Conservation (phyloP, 2,888 invertebrate genomes). For the Linyphia triangularis region DNA sequence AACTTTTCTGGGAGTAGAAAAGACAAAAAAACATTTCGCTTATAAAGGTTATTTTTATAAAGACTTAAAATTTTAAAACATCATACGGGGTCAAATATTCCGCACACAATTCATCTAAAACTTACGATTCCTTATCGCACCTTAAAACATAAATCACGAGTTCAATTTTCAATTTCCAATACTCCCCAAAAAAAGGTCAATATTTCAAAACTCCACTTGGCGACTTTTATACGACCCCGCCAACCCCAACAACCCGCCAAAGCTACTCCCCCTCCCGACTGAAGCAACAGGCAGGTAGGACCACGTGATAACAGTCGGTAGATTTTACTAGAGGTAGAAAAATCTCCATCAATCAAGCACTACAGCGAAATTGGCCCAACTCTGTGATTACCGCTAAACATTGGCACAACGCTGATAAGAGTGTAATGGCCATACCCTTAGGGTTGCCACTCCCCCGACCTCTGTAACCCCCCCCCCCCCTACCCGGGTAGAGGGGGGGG, state of each 20-base stretch:
- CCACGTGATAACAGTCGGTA: constrained; percentile 73
- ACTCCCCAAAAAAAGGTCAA: too few relatives aligned
- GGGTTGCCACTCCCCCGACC: not conserved
- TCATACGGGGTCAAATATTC: too few relatives aligned
- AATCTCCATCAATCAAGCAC: constrained; percentile 67
- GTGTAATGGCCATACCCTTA: constrained; percentile 56
- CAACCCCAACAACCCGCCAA: constrained; percentile 7
- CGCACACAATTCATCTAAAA: too few relatives aligned
- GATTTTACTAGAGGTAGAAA: constrained; percentile 63
- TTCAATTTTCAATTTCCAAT: too few relatives aligned
- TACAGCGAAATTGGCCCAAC: constrained; percentile 71
- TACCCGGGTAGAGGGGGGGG: not conserved
- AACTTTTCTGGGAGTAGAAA: too few relatives aligned
- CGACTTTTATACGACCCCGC: not conserved
- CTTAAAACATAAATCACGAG: too few relatives aligned
- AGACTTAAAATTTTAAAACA: too few relatives aligned
- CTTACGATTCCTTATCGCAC: too few relatives aligned
- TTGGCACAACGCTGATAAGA: constrained; percentile 74
- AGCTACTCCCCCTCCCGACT: not conserved
- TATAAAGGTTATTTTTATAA: too few relatives aligned
- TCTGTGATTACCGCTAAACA: constrained; percentile 75
- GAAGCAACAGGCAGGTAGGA: constrained; percentile 68
- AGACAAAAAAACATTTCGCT: too few relatives aligned
- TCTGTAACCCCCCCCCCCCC: constrained; percentile 18
- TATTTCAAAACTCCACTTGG: not conserved